Evolutionary conservation across 2,888 invertebrate genomes (phyloP).

Genomic region (Sphaerophoria taeniata): DNA sequence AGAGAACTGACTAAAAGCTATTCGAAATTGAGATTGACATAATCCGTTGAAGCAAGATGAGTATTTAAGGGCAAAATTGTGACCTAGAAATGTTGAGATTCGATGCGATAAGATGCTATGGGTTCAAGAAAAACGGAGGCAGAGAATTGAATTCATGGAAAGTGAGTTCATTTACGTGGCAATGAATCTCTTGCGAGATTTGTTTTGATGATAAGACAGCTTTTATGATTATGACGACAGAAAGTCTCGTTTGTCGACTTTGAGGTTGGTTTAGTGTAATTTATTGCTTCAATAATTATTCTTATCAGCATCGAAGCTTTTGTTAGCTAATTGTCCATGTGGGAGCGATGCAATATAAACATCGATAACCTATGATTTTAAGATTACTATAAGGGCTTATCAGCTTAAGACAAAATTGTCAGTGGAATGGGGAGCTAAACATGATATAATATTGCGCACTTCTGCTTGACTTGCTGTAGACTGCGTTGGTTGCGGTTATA

Average conservation of each 20-base stretch:
- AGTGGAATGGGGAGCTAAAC: too few species aligned
- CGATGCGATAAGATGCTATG: conserved; percentile 31
- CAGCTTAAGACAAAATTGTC: too few species aligned
- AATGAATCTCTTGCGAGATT: background rate
- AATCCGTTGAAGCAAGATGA: background rate
- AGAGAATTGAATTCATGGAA: conserved; percentile 55
- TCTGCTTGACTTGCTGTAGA: too few species aligned
- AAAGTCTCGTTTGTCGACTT: background rate
- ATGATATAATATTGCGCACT: too few species aligned
- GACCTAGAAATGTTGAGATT: conserved; percentile 39
- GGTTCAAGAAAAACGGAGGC: conserved; percentile 51
- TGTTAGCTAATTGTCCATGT: too few species aligned
- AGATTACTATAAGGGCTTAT: too few species aligned
- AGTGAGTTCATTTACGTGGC: background rate
- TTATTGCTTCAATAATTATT: too few species aligned
- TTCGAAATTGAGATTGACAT: conserved; percentile 16
- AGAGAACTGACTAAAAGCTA: conserved; percentile 51
- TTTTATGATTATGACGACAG: background rate
- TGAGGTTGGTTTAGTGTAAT: too few species aligned
- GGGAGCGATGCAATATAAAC: too few species aligned
- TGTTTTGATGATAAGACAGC: background rate
- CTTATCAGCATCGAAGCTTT: too few species aligned
- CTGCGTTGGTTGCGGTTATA: too few species aligned
- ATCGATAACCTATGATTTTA: too few species aligned
- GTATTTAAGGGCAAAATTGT: conserved; percentile 42